These are phyloP conservation scores for Cerceris ruficornis DNA, from an alignment of 2,888 invertebrate genomes.

Conservation along the genomic window DNA sequence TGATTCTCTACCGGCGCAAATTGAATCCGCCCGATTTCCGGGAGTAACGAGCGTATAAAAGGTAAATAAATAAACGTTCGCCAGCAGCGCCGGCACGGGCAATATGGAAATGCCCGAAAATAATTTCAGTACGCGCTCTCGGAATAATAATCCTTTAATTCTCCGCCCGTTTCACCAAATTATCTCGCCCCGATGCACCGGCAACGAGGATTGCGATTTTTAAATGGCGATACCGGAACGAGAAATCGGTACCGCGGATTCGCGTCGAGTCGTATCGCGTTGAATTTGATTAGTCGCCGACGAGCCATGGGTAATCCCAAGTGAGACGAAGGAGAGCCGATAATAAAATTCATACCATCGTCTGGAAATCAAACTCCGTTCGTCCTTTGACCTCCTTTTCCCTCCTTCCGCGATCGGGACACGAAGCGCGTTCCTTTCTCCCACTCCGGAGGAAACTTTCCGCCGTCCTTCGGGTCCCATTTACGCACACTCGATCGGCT, in stretches of 20 bases:
- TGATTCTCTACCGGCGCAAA: slow-evolving; percentile 6
- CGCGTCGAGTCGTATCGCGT: no score
- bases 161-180: neutral
- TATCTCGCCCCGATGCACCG: neutral
- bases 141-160: neutral
- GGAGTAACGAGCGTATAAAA: slow-evolving; percentile 20
- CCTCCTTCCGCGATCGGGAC: slow-evolving; percentile 35
- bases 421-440: slow-evolving; percentile 36
- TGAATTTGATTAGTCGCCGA: slow-evolving; percentile 43
- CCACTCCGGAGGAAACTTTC: slow-evolving; percentile 41
- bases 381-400: neutral
- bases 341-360: slow-evolving; percentile 63
- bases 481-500: slow-evolving; percentile 61
- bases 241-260: neutral
- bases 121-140: slow-evolving; percentile 1
- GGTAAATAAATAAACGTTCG: slow-evolving; percentile 15
- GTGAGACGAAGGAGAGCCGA: slow-evolving; percentile 2
- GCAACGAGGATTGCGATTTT: neutral
- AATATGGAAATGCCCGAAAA: slow-evolving; percentile 12
- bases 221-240: neutral
- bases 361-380: slow-evolving; percentile 47
- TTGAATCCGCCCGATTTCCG: slow-evolving; percentile 15
- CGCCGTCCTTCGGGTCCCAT: slow-evolving; percentile 55
- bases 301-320: slow-evolving; percentile 11
- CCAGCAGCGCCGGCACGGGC: neutral